These are phyloP conservation scores for Sialia sialis DNA, from an alignment of 2,113 vertebrate genomes.

Conservation along the genomic window DNA sequence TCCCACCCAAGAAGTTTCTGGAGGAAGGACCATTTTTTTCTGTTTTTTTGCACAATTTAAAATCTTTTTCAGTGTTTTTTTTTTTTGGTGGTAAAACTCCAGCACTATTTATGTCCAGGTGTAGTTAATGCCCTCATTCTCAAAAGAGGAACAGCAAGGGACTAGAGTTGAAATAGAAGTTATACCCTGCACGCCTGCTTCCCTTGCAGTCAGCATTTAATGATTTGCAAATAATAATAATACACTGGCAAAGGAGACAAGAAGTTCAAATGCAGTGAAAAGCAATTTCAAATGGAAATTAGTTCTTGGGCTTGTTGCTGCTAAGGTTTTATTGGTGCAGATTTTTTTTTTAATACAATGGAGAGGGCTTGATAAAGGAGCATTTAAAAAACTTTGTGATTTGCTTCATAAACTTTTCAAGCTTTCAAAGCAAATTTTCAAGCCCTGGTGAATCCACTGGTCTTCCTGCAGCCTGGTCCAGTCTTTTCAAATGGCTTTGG, in stretches of 20 bases:
- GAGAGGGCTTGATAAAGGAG: not conserved
- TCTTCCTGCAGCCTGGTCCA: not conserved
- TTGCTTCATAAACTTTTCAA: not conserved
- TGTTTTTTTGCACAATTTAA: not conserved
- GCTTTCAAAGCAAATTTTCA: not conserved
- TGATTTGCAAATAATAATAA: conserved; percentile 18
- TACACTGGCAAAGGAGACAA: not conserved
- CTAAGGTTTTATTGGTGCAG: not conserved
- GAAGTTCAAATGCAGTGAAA: not conserved
- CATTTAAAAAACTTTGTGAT: not conserved
- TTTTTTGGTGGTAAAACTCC: not conserved
- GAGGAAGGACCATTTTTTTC: not conserved
- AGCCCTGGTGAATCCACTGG: not conserved
- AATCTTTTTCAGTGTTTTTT: not conserved
- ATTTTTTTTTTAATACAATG: not conserved
- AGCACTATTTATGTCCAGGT: not conserved
- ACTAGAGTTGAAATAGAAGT: not conserved
- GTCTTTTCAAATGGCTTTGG: not conserved
- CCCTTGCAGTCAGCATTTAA: conserved; percentile 3
- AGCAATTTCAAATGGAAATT: not conserved
- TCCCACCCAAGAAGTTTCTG: conserved; percentile 45
- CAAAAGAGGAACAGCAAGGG: not conserved
- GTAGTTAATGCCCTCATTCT: conserved; percentile 5
- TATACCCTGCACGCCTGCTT: not conserved
- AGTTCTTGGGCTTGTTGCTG: not conserved